These are phyloP conservation scores for Argya squamiceps DNA, from an alignment of 2,797 vertebrate genomes.

Conservation along the genomic window DNA sequence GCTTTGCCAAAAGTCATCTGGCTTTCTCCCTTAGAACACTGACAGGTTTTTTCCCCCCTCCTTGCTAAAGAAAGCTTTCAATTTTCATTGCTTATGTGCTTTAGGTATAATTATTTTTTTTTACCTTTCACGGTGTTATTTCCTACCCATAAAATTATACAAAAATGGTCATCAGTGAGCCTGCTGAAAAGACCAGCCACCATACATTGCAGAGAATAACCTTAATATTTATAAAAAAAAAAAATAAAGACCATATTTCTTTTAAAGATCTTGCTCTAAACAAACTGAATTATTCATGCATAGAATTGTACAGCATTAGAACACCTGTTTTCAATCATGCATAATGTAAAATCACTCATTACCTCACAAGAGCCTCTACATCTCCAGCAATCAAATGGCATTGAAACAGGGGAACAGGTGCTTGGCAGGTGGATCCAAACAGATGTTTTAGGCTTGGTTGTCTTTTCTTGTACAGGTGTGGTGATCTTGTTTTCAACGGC, in stretches of 20 bases:
- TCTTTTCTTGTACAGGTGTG: constrained; percentile 87
- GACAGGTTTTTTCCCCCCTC: constrained; percentile 50
- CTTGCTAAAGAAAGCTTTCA: constrained; percentile 75
- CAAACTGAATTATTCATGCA: constrained; percentile 98
- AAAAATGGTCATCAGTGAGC: constrained; percentile 74
- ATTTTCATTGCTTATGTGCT: constrained; percentile 68
- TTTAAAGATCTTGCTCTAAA: constrained; percentile 85
- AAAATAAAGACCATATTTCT: constrained; percentile 79
- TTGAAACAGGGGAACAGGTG: constrained; percentile 96
- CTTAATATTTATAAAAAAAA: constrained; percentile 75
- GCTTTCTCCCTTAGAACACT: constrained; percentile 73
- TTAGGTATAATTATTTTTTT: constrained; percentile 72
- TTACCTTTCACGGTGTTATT: constrained; percentile 75
- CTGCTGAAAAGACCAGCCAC: constrained; percentile 70
- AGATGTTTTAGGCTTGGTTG: constrained; percentile 88
- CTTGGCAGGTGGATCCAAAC: constrained; percentile 97
- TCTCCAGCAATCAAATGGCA: constrained; percentile 98
- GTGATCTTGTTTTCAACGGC: constrained; percentile 81
- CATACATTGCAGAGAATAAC: constrained; percentile 70
- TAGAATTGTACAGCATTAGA: constrained; percentile 91
- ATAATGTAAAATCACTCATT: constrained; percentile 93
- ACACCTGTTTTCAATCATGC: constrained; percentile 99
- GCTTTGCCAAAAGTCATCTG: constrained; percentile 77
- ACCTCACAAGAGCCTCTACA: constrained; percentile 95
- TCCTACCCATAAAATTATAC: constrained; percentile 70